Evolutionary conservation across 2,797 vertebrate genomes (phyloP), one percentile per base, ranked within the genome.

Genomic region (Xiphorhynchus erythropygius): DNA sequence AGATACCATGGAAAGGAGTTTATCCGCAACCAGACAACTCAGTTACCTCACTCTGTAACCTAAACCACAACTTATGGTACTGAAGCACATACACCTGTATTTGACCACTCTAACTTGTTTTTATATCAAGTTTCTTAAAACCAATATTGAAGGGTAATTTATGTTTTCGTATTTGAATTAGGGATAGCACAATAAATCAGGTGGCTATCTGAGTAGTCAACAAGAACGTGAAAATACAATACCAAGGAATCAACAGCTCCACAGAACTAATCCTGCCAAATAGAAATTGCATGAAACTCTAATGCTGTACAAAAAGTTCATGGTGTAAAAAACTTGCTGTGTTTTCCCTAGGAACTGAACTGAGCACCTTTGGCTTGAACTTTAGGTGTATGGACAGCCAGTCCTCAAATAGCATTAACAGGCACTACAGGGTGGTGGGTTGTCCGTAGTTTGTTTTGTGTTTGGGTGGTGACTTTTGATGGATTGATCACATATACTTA

Each of bases 391-490:
- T 10, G 22, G 15, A 46, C 32, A 65, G 8, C 5, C 28, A 83
- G 19, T 19, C 23, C 44, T 64, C 19, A 91, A 44, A 56, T 1
- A 71, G 5, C 15, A 23, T 19, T 77, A 41, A 18, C 17, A 69
- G 47, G n/a, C 3, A 12, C 35, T 13, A 8, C 7, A 6, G 13
- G 9, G 10, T 1, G 2, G 4, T 4, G 25, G 10, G 4, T 10
- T 42, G 10, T 23, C 57, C 3, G 3, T 7, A 9, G 10, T 6
- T 24, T 44, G 24, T 7, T 60, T 41, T 10, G 46, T 42, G 23
- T 5, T 10, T 59, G n/a, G 5, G 9, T 3, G 4, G 11, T 12
- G 30, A n/a, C 10, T 85, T 87, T 42, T 47, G 21, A 24, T 49
- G 19, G 21, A 53, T 86, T 78, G 90, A 28, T 82, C 28, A 41